phyloP scores from a whole-genome alignment of 2,797 vertebrate species.

The Molossus alvarezi region DNA sequence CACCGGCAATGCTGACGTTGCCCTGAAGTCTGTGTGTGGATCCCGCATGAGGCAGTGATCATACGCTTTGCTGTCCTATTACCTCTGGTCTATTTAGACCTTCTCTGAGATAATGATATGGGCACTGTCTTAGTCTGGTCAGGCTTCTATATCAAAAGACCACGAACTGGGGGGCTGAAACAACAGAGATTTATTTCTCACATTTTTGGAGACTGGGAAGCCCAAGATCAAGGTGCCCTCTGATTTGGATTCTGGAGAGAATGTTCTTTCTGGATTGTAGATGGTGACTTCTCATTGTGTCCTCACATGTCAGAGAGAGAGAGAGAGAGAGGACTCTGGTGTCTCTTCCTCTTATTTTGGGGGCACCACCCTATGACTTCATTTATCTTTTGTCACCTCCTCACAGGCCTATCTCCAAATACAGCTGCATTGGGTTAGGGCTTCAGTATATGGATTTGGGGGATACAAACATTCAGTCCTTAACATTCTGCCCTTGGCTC shows the following conservation, averaged over 20 bases:
- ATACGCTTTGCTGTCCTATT: neutral
- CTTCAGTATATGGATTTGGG: neutral
- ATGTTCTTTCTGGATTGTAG: neutral
- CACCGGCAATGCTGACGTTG: too few relatives aligned
- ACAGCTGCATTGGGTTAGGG: neutral
- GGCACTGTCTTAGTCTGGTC: neutral
- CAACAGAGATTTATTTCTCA: neutral
- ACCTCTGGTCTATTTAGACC: neutral
- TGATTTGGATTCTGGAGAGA: neutral
- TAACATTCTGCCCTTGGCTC: neutral
- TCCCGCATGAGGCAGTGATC: neutral
- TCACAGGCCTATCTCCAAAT: neutral
- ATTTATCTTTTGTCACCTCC: neutral
- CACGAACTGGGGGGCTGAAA: neutral
- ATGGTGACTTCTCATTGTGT: too few relatives aligned
- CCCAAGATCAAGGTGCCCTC: neutral
- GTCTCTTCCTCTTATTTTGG: neutral
- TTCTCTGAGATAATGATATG: constrained; percentile 2
- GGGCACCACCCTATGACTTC: neutral
- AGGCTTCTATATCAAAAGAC: neutral
- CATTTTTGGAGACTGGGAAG: neutral
- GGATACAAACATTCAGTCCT: neutral
- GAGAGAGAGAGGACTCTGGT: neutral
- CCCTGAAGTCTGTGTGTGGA: neutral
- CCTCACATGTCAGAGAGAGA: neutral